Evolutionary conservation across 1,140 invertebrate genomes (phyloP).

Genomic region (Teleopsis dalmanni): DNA sequence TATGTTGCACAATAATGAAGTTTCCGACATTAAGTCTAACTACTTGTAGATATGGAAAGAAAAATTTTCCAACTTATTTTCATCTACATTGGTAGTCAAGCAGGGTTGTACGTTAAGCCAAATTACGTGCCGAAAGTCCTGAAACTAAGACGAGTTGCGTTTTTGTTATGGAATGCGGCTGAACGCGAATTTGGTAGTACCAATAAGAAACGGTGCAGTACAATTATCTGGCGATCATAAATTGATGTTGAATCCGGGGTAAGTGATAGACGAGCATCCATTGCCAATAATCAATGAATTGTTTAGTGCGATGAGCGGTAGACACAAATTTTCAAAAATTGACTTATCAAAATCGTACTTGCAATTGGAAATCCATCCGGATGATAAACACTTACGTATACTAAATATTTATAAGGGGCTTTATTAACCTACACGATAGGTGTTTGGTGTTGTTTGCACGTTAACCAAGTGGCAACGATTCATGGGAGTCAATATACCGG

Average conservation of each 20-base stretch:
- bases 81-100: no score
- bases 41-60: no score
- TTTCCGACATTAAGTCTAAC: no score
- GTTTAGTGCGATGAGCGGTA: conserved; percentile 7
- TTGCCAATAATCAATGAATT: conserved; percentile 1
- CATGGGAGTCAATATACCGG: conserved; percentile 20
- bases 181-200: no score
- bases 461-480: conserved; percentile 23
- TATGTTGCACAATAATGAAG: no score
- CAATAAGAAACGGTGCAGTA: conserved; percentile 40
- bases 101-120: no score
- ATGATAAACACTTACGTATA: conserved; percentile 14
- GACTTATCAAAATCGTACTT: conserved; percentile 21
- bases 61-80: no score
- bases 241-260: conserved; percentile 18
- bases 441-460: conserved; percentile 19
- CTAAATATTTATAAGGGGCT: conserved; percentile 19
- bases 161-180: no score
- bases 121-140: no score
- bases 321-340: conserved; percentile 18
- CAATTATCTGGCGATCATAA: conserved; percentile 11
- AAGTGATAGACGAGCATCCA: conserved; percentile 11
- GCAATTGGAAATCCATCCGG: conserved; percentile 17
- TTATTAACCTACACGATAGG: conserved; percentile 16
- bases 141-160: no score